Evolutionary conservation across 2,113 vertebrate genomes (phyloP).

Genomic region (Connochaetes taurinus): DNA sequence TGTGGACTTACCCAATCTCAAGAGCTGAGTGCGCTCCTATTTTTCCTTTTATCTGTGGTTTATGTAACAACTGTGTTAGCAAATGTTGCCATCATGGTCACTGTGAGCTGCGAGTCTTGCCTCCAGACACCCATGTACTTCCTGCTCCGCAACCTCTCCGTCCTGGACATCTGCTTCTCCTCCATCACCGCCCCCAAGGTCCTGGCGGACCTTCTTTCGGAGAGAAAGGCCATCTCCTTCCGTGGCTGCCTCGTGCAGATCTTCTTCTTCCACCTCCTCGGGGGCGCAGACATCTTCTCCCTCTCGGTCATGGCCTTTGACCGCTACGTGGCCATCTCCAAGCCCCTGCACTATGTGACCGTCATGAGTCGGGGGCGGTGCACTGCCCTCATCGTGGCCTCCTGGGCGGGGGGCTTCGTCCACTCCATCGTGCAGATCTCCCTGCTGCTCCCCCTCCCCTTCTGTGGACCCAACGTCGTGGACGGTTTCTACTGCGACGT

Average conservation of each 20-base stretch:
- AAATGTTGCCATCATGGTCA: constrained; percentile 52
- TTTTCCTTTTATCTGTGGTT: constrained; percentile 46
- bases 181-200: constrained; percentile 60
- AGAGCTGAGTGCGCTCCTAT: constrained; percentile 30
- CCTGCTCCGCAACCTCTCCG: constrained; percentile 51
- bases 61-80: constrained; percentile 45
- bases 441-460: constrained; percentile 56
- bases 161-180: constrained; percentile 65
- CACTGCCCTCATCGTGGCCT: background rate
- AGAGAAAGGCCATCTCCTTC: constrained; percentile 40
- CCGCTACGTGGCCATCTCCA: constrained; percentile 55
- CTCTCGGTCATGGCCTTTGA: constrained; percentile 65
- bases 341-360: constrained; percentile 55
- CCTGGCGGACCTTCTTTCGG: constrained; percentile 33
- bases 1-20: constrained; percentile 55
- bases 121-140: constrained; percentile 67
- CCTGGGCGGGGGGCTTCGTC: background rate
- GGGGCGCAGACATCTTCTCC: constrained; percentile 52
- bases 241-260: constrained; percentile 56
- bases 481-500: constrained; percentile 70
- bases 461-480: constrained; percentile 66
- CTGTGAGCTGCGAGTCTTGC: constrained; percentile 19
- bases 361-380: constrained; percentile 43
- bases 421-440: constrained; percentile 57
- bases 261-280: constrained; percentile 65